Evolutionary conservation across 2,113 vertebrate genomes (phyloP), one percentile per base, ranked within the genome.

Genomic region (Zeus faber): DNA sequence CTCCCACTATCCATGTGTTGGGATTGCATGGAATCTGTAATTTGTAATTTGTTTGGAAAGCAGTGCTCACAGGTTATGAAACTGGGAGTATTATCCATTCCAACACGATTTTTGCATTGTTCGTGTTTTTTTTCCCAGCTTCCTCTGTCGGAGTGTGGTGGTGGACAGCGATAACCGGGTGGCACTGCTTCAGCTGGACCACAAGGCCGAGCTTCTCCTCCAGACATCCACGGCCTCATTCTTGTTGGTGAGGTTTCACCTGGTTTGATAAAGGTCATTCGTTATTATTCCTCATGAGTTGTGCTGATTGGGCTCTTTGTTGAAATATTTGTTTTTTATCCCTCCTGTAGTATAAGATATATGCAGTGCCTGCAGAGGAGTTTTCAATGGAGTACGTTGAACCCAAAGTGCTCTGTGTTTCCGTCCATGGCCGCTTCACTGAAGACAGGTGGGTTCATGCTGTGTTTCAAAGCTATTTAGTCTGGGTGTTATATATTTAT

Each of bases 131-230:
- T n/a, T n/a, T 68, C 31, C 22, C 74, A 98, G 96, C 53, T 89
- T 92, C 62, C 89, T 92, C 45, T 98, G 96, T 55, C 92, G 95
- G 62, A 96, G 94, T 0, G 46, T 88, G 3, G 92, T 89, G 0
- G 83, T 93, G 1, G 93, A 97, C 0, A 49, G 58, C 35, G 70
- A 39, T 49, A 86, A 90, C 49, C 87, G 88, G 4, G 23, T 92
- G 14, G 88, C 91, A 1, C 40, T 78, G 54, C 76, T 89, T 11
- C 87, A 93, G 58, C 83, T 97, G 6, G 44, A 81, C 1, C 85
- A 90, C 55, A 89, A 88, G 59, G 74, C 83, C 0, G 87, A 89
- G 18, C 22, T 97, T 16, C 67, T 62, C 10, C 79, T 98, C 26
- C 90, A 77, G 41, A 87, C 77, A 0, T 83, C 70, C 17, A 67